phyloP scores from a whole-genome alignment of 2,113 vertebrate species.

The Caranx ignobilis region DNA sequence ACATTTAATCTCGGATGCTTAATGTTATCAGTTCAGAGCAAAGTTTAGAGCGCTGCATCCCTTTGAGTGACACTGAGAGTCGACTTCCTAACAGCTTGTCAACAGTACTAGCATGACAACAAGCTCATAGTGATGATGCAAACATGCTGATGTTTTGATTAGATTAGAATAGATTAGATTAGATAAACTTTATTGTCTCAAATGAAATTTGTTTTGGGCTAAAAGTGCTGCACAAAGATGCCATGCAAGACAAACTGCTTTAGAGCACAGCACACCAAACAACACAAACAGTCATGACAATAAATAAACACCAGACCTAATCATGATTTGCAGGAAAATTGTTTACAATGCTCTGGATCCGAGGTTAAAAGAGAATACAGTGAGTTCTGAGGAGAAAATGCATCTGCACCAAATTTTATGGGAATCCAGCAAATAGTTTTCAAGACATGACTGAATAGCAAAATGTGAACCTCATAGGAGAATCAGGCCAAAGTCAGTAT shows the following conservation, averaged over 20 bases:
- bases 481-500: not conserved
- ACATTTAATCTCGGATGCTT: not conserved
- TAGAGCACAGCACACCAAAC: no score
- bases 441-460: not conserved
- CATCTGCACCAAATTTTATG: not conserved
- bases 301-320: no score
- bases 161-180: no score
- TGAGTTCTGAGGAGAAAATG: not conserved
- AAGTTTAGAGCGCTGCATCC: not conserved
- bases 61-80: no score
- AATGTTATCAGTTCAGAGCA: not conserved
- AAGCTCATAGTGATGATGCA: no score
- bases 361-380: not conserved
- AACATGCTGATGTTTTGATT: not conserved
- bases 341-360: not conserved
- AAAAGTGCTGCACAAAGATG: no score
- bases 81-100: no score
- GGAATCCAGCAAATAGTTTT: not conserved
- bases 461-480: not conserved
- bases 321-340: not conserved
- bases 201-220: no score
- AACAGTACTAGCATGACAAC: not conserved
- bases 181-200: no score
- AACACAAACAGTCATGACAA: no score
- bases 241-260: no score